Base-by-base conservation (phyloP, 2,888 invertebrate genomes). In the Argynnis bischoffii region DNA sequence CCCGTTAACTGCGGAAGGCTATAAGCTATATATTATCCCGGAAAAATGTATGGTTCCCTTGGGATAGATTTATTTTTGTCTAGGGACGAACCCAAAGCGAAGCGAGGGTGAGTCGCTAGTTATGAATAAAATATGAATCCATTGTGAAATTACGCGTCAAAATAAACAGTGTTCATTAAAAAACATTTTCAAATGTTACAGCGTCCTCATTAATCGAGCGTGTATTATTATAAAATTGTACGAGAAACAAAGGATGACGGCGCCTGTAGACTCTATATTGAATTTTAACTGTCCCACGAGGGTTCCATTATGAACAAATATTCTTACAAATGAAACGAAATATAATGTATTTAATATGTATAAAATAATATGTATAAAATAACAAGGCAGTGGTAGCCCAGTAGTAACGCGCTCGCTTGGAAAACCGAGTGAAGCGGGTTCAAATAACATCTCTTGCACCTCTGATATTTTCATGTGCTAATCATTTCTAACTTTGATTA, bases 171-270 rank as follows among this genome's bases (percentile, higher is more conserved):
- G 31, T 31, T 26, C 55, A 46, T 46, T 57, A 57, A 47, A 15
- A 21, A 57, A 46, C 8, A 46, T 15, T 41, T 41, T 46, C 46
- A 47, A 15, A 18, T 15, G 57, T 46, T 15, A 13, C 47, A 11
- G 2, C 16, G 15, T 18, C 26, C 26, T 50, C 31, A n/a, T 60
- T 60, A 31, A 48, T 60, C 26, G 50, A 16, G 60, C 26, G 26
- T 60, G 60, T 60, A 47, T 60, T 50, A 60, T 31, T 60, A 46
- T 26, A 60, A 50, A 60, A 50, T 11, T 60, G 16, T 26, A n/a
- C 5, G 35, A 57, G 16, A 50, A 50, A 50, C 60, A 60, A 60
- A 55, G 48, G 50, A 16, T n/a, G 31, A 6, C n/a, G 48, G 55
- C n/a, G 31, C 31, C 35, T 60, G 35, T 3, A 31, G 31, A 31